Evolutionary conservation across 1,140 invertebrate species (phyloP), one percentile per base, ranked within the genome.

Genomic region (Drosophila simulans): DNA sequence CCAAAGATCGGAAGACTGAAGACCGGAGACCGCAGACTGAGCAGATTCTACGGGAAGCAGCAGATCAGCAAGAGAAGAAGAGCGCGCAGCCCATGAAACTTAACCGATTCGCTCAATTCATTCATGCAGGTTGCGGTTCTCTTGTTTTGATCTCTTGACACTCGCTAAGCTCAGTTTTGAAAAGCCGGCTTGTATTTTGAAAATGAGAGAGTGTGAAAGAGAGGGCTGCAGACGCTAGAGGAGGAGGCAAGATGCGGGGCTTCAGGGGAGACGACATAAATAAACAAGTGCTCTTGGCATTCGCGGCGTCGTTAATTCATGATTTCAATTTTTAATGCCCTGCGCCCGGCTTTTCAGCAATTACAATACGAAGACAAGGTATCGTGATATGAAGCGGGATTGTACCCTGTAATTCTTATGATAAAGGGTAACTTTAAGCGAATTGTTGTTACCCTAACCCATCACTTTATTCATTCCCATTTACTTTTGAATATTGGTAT

Each of bases 241-340:
- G 35, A 39, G 37, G 53, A 11, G 49, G 35, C 31, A 1, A 11
- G 17, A n/a, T 17, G 37, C 11, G 45, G 48, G 13, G 20, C 10
- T 20, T 37, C 11, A 5, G 52, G 51, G 58, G 58, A 34, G 45
- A 59, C 45, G 42, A 88, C 83, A 89, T 88, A 89, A 88, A 88
- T 88, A 88, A 88, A 89, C 83, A 88, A 88, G 83, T 88, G 83
- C 83, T 88, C 84, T 88, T 89, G 83, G 83, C 83, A 89, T 89
- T 89, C 76, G 84, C 62, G 69, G 79, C 76, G 83, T 88, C 84
- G 83, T 88, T 88, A 88, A 88, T 88, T 88, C 83, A 88, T 88
- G 83, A 88, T 88, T 88, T 88, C 80, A 88, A 89, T 88, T 83
- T 88, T 89, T 88, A 88, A 83, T 88, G 84, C 83, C 65, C 83